phyloP scores from a whole-genome alignment of 2,888 invertebrate species.

The Hyles lineata region DNA sequence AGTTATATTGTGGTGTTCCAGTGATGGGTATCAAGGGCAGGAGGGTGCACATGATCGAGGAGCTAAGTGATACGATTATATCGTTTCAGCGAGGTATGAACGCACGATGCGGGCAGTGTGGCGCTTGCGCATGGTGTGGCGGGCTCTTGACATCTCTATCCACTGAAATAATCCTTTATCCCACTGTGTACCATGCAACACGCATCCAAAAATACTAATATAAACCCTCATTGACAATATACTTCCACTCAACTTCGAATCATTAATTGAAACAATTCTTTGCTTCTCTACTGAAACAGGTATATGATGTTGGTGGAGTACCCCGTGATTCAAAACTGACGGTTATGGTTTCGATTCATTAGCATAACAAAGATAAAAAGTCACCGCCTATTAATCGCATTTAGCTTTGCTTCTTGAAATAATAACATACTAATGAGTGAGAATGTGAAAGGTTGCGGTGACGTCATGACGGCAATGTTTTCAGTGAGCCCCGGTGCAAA shows the following conservation, averaged over 20 bases:
- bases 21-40: slow-evolving; percentile 99
- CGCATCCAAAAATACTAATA: slow-evolving; percentile 2
- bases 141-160: slow-evolving; percentile 57
- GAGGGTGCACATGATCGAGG: slow-evolving; percentile 99
- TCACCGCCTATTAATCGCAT: slow-evolving; percentile 65
- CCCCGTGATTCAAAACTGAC: background rate
- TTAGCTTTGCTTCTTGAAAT: slow-evolving; percentile 62
- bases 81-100: slow-evolving; percentile 99
- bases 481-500: slow-evolving; percentile 97
- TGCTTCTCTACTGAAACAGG: background rate
- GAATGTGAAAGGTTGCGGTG: slow-evolving; percentile 36
- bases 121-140: slow-evolving; percentile 76
- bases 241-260: background rate
- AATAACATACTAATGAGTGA: slow-evolving; percentile 45
- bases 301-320: background rate
- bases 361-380: slow-evolving; percentile 29
- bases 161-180: slow-evolving; percentile 25
- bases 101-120: slow-evolving; percentile 64
- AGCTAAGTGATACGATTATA: slow-evolving; percentile 98
- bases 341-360: slow-evolving; percentile 21
- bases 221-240: background rate
- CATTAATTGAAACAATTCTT: background rate
- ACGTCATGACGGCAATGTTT: slow-evolving; percentile 51
- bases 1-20: slow-evolving; percentile 86
- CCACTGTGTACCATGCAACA: slow-evolving; percentile 14